Evolutionary conservation across 2,797 vertebrate genomes (phyloP), one percentile per base, ranked within the genome.

Genomic region (Halcyon smyrnensis): DNA sequence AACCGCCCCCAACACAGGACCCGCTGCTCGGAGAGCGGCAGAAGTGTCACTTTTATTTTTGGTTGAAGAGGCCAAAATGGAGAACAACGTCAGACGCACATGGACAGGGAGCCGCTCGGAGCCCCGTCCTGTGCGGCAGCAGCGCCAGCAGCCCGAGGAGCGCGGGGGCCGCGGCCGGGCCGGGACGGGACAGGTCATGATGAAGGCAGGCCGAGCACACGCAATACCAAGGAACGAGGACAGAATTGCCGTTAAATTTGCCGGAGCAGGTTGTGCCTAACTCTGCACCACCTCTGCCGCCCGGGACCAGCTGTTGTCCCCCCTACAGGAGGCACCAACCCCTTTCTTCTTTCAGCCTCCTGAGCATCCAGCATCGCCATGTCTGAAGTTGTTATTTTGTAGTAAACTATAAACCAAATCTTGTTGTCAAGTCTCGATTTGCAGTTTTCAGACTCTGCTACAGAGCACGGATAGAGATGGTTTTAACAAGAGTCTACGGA

Each of bases 201-300:
- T 6, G 59, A 25, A 67, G 25, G 28, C 45, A 2, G 16, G 24
- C 39, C 30, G 18, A 45, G 53, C 5, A 27, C 63, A 28, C 30
- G 7, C 12, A 37, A 36, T 4, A 23, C 16, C 34, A 6, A n/a
- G 54, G 24, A 59, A 32, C 17, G 53, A 27, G 53, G 43, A 7
- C 2, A 13, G 39, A 43, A 43, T 3, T 3, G 6, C 27, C 2
- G 2, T 10, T 11, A 12, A 2, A 21, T 1, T 2, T 1, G 5
- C 30, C 65, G 2, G 15, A 2, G 8, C 4, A 3, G 24, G 6
- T 50, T 11, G 9, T 2, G 15, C 78, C 64, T 8, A 2, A 4
- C 41, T 16, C 63, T 11, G 34, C 2, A 11, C 34, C 27, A 2
- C 43, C 32, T 11, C 78, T 7, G 19, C 7, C 4, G 4, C 9